These are phyloP conservation scores for Sussaba pulchella DNA, from an alignment of 2,888 invertebrate species.

Conservation along the genomic window DNA sequence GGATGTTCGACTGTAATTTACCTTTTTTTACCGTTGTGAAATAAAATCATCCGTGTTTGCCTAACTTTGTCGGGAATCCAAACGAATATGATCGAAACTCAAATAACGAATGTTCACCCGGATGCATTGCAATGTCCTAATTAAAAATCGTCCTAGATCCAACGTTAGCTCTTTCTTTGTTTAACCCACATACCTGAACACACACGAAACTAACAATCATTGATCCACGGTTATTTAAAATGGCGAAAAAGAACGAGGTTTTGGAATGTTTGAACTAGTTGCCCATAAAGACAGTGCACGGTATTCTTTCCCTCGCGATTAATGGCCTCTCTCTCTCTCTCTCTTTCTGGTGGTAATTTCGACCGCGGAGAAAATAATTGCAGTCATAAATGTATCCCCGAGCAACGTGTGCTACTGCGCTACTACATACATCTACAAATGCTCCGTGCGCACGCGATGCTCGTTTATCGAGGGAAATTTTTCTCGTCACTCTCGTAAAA, in stretches of 20 bases:
- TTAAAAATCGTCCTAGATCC: neutral
- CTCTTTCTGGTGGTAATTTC: conserved; percentile 44
- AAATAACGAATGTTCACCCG: neutral
- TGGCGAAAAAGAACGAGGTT: conserved; percentile 41
- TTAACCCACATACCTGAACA: neutral
- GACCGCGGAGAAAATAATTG: conserved; percentile 56
- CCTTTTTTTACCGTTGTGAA: too few relatives aligned
- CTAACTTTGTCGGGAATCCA: too few relatives aligned
- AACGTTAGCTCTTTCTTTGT: neutral
- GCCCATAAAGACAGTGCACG: conserved; percentile 42
- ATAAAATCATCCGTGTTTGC: too few relatives aligned
- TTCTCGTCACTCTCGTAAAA: conserved; percentile 44
- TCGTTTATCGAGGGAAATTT: conserved; percentile 37
- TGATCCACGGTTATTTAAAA: conserved; percentile 55
- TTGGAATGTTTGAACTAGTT: conserved; percentile 26
- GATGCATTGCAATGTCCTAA: neutral
- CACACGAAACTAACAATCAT: conserved; percentile 40
- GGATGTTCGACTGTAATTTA: too few relatives aligned
- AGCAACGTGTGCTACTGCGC: conserved; percentile 30
- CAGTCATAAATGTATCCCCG: conserved; percentile 57
- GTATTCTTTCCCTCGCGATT: conserved; percentile 33
- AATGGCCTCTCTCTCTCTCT: conserved; percentile 19
- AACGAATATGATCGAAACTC: neutral
- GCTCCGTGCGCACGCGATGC: neutral
- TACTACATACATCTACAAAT: conserved; percentile 12